Base-by-base conservation (phyloP, 2,888 invertebrate species). In the Apotomis capreana region DNA sequence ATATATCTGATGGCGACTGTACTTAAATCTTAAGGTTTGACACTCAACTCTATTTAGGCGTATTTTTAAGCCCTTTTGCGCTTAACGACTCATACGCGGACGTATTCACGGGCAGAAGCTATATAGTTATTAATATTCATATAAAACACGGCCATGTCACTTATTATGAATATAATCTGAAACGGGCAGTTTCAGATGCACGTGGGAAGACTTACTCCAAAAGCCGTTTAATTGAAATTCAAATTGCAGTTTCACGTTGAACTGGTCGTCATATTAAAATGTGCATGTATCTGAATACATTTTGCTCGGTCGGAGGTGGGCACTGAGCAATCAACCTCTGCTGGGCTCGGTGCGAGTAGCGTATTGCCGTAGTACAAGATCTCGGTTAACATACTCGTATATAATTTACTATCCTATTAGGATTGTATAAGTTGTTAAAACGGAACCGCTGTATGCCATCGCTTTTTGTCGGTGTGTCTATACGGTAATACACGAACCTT, bases 241-340 rank as follows among this genome's bases (percentile, higher is more conserved):
- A 79, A 81, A 81, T 79, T 26, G 76, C 63, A 75, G 73, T 70
- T 75, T 74, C 71, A 68, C 74, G 64, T 70, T 65, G 71, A 60
- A 74, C 70, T 63, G 73, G 74, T 78, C 76, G 77, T 76, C 76
- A 73, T 83, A 83, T 84, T 84, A 84, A 84, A 85, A 86, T 86
- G 84, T 86, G 83, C 86, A 86, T 86, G 79, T 78, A 84, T 86
- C 83, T 86, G 80, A 86, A 86, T 85, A 86, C 78, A 83, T 84
- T 83, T 79, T 71, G 75, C 60, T 77, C 67, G 76, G 74, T 74
- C 76, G 76, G 73, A 76, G 78, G 76, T 76, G 76, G 68, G 78
- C 79, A 78, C 79, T 79, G 76, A 79, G 68, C 70, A 26, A 26
- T 26, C 26, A 26, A 26, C 26, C 49, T n/a, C 69, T 52, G 15